Conservation (phyloP, 2,888 invertebrate genomes). For the Punctoribates punctum region DNA sequence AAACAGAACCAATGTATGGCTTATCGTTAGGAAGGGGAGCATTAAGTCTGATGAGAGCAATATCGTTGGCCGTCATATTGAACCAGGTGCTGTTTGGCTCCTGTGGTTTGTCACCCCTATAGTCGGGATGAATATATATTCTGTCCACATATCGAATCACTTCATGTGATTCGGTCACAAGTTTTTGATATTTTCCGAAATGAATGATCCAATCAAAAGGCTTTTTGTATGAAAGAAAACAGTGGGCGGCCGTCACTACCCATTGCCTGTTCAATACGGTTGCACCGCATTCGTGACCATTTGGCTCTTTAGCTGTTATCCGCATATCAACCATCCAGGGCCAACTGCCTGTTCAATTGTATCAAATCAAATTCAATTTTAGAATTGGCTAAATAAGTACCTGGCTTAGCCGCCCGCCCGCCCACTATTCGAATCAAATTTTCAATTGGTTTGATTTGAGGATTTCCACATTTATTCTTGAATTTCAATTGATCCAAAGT, state of each 20-base stretch:
- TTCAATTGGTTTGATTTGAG: conserved; percentile 36
- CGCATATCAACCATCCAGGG: conserved; percentile 48
- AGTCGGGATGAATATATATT: conserved; percentile 45
- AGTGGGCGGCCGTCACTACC: conserved; percentile 48
- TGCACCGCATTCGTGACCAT: conserved; percentile 48
- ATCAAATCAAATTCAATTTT: neutral
- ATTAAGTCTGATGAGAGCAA: conserved; percentile 47
- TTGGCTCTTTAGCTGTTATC: conserved; percentile 41
- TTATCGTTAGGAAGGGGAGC: conserved; percentile 44
- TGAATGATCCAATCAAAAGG: conserved; percentile 44
- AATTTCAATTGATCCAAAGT: neutral
- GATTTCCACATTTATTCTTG: conserved; percentile 43
- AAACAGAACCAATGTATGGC: conserved; percentile 43
- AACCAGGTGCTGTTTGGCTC: conserved; percentile 42
- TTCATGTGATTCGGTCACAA: conserved; percentile 46
- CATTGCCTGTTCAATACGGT: conserved; percentile 45
- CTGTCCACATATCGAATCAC: conserved; percentile 47
- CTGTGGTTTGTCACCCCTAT: neutral
- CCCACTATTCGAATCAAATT: conserved; percentile 45
- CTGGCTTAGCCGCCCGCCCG: conserved; percentile 45
- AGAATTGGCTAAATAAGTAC: neutral
- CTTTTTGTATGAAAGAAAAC: no score
- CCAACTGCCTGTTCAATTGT: conserved; percentile 41
- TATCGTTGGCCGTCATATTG: conserved; percentile 44
- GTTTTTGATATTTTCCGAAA: conserved; percentile 46